Percentiles rank a stretch among this genome's conserved stretches.
Evolutionary conservation across 2,113 vertebrate species (phyloP).

Genomic region (Megaceryle maxima): DNA sequence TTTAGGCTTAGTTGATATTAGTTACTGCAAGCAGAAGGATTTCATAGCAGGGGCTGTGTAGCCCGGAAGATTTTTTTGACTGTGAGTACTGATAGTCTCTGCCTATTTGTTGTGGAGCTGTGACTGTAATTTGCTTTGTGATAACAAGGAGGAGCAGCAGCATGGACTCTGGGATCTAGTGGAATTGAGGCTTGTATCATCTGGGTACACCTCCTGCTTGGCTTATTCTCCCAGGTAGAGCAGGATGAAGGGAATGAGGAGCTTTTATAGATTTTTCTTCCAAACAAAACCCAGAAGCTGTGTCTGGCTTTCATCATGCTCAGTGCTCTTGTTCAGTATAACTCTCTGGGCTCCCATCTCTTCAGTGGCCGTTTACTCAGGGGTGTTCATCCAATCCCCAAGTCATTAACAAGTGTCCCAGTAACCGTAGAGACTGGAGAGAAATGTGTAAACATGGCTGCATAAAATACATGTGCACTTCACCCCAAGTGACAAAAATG

Average conservation of each 20-base stretch:
- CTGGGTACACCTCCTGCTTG: not conserved
- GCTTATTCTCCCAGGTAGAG: not conserved
- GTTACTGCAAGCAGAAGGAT: not conserved
- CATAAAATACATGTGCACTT: not conserved
- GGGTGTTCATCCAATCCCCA: fast-evolving
- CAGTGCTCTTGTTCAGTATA: not conserved
- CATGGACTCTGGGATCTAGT: too few relatives aligned
- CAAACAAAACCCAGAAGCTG: not conserved
- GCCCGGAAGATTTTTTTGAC: not conserved
- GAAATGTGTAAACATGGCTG: not conserved
- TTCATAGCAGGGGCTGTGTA: not conserved
- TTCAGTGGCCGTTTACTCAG: not conserved
- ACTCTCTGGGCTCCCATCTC: not conserved
- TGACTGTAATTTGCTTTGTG: not conserved
- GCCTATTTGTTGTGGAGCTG: not conserved
- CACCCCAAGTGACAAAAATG: not conserved
- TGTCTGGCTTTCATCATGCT: not conserved
- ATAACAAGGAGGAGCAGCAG: not conserved
- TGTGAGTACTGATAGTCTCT: not conserved
- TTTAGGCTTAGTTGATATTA: not conserved
- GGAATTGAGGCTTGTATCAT: not conserved
- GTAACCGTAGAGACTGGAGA: not conserved
- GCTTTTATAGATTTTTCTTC: not conserved
- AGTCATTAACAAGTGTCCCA: not conserved
- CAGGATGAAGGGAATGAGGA: not conserved